These are phyloP conservation scores for Cheilosia vernalis DNA, from an alignment of 2,888 invertebrate genomes.

Conservation along the genomic window DNA sequence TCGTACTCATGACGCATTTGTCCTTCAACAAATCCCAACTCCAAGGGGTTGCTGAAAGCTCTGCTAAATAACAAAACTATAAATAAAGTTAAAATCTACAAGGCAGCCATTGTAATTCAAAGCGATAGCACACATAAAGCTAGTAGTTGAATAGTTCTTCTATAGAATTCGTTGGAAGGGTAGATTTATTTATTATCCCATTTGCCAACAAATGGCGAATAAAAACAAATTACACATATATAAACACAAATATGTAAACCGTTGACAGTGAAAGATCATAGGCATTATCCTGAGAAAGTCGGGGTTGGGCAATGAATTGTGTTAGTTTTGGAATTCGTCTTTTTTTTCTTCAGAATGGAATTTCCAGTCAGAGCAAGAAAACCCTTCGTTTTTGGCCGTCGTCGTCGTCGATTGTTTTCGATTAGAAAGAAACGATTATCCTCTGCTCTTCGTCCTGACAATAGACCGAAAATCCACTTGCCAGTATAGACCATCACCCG, in stretches of 20 bases:
- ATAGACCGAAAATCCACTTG: slow-evolving; percentile 60
- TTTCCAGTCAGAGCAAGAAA: neutral
- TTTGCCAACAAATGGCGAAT: slow-evolving; percentile 22
- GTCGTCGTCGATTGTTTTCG: slow-evolving; percentile 41
- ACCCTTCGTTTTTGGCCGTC: neutral
- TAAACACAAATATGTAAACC: slow-evolving; percentile 15
- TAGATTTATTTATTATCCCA: slow-evolving; percentile 39
- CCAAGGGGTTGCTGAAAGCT: slow-evolving; percentile 1
- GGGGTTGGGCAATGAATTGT: slow-evolving; percentile 6
- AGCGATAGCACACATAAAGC: neutral
- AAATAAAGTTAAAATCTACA: slow-evolving; percentile 30
- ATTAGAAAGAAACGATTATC: slow-evolving; percentile 58
- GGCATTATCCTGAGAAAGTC: slow-evolving; percentile 13
- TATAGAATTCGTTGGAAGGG: slow-evolving; percentile 6
- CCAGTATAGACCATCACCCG: neutral
- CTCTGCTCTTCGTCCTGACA: slow-evolving; percentile 31
- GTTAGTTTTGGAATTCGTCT: slow-evolving; percentile 27
- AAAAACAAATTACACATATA: slow-evolving; percentile 9
- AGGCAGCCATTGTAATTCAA: neutral
- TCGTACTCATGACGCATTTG: slow-evolving; percentile 11
- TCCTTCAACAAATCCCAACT: neutral
- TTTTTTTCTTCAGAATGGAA: neutral
- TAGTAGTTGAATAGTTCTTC: neutral
- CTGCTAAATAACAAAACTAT: slow-evolving; percentile 38
- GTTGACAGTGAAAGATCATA: slow-evolving; percentile 41